These are phyloP conservation scores for Danio rerio DNA, from an alignment of 2,113 vertebrate genomes.

Conservation along the genomic window DNA sequence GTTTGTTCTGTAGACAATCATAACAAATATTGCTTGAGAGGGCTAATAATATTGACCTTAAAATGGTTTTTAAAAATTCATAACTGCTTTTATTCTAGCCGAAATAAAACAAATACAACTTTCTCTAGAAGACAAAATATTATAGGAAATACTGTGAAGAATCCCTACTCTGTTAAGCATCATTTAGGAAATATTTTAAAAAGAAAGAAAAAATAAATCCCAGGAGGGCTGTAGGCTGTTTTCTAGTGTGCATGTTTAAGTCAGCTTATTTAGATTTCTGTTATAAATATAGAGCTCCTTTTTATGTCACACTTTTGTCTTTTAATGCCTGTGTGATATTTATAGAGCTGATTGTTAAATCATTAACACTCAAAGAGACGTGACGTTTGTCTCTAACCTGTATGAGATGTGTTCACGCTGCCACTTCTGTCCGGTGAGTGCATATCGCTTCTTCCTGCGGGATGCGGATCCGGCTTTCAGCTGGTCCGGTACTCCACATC, in stretches of 20 bases:
- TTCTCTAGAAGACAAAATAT: too few species aligned
- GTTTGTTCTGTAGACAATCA: too few species aligned
- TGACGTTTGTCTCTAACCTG: slow-evolving; percentile 82
- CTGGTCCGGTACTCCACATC: slow-evolving; percentile 94
- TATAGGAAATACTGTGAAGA: too few species aligned
- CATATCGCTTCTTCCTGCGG: slow-evolving; percentile 86
- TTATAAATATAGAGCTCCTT: neutral
- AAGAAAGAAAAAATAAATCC: too few species aligned
- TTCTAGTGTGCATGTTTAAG: neutral
- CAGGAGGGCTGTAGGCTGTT: too few species aligned
- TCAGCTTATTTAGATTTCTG: neutral
- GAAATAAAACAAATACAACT: too few species aligned
- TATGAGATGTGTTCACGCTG: slow-evolving; percentile 98
- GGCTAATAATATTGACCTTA: too few species aligned
- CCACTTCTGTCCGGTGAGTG: slow-evolving; percentile 97
- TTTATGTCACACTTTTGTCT: neutral
- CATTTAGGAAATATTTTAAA: too few species aligned
- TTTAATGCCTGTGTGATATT: neutral
- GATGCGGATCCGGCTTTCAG: slow-evolving; percentile 82
- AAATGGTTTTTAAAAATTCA: too few species aligned
- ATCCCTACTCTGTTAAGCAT: too few species aligned
- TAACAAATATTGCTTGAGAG: too few species aligned
- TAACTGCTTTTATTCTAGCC: too few species aligned
- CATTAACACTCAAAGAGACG: neutral
- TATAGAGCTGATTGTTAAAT: neutral